Evolutionary conservation across 2,888 invertebrate genomes (phyloP), one percentile per base, ranked within the genome.

Genomic region (Leucania comma): DNA sequence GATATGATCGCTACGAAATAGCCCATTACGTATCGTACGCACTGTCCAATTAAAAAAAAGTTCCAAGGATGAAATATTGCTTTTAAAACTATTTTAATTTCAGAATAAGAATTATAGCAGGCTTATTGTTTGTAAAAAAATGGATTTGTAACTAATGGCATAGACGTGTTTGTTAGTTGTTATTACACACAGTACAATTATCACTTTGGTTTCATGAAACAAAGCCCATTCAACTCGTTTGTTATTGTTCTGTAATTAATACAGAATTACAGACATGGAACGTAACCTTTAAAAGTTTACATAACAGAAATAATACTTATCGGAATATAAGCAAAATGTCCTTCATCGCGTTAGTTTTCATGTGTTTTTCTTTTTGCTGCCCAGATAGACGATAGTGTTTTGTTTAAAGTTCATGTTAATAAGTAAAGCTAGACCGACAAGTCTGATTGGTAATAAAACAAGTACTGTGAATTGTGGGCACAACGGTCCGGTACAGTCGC

Each of bases 381-480:
- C n/a, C n/a, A n/a, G n/a, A n/a, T n/a, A 35, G 14, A n/a, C 10
- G 22, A 50, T 32, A 32, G 20, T 42, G 53, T 68, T 62, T 50
- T 54, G 48, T 68, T 58, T 24, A 54, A 38, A 42, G 29, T 46
- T 42, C 20, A 62, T 38, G 38, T 56, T 58, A 58, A 42, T 66
- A 51, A 60, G 51, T 63, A 57, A 69, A 80, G 42, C 56, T 75
- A 32, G 67, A 57, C 32, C 3, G 10, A 53, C 65, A 76, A 69
- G 67, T 64, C 69, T 69, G 48, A 53, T 66, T 66, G 35, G 32
- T 57, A 81, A 86, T 84, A 88, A 88, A 87, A 87, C 84, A 82
- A 85, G 80, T 79, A 48, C n/a, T 72, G 68, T 83, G 83, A 74
- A 68, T 68, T 68, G 66, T 76, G 68, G 42, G 38, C 38, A 67